These are phyloP conservation scores for Aurelia coerulea DNA, from an alignment of 30 jellyfish, hydroid and myxozoan genomes.

Conservation along the genomic window DNA sequence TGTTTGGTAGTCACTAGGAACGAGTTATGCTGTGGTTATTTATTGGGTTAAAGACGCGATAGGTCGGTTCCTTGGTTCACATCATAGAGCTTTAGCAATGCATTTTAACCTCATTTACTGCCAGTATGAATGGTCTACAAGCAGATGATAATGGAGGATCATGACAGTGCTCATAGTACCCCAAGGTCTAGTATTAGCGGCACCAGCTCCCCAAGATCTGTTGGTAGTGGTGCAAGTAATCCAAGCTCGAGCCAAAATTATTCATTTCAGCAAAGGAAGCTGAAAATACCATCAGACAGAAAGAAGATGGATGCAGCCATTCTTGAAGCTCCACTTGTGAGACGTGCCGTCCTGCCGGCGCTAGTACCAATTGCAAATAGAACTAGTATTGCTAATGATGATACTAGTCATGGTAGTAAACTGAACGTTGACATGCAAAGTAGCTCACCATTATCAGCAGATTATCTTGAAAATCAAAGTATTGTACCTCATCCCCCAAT, in stretches of 20 bases:
- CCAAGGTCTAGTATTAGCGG: slow-evolving; percentile 29
- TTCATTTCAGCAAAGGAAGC: slow-evolving; percentile 51
- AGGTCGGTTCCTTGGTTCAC: no score
- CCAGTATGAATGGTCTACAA: no score
- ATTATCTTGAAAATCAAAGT: background rate
- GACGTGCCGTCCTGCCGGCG: background rate
- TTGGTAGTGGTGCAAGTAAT: slow-evolving; percentile 17
- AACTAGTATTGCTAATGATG: background rate
- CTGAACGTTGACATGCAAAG: background rate
- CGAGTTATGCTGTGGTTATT: no score
- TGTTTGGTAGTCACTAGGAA: no score
- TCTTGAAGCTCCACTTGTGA: slow-evolving; percentile 31
- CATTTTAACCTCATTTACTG: no score
- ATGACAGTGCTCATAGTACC: slow-evolving; percentile 22
- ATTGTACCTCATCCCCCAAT: background rate
- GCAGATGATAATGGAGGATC: no score
- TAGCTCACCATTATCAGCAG: background rate
- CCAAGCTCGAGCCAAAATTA: slow-evolving; percentile 16
- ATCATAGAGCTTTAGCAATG: no score
- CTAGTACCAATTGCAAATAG: slow-evolving; percentile 9
- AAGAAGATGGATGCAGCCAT: slow-evolving; percentile 55
- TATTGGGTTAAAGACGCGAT: no score
- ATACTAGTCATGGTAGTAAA: background rate
- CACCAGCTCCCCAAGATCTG: slow-evolving; percentile 25
- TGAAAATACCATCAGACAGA: slow-evolving; percentile 43